Base-by-base conservation (phyloP, 2,113 vertebrate species). In the Menura novaehollandiae region DNA sequence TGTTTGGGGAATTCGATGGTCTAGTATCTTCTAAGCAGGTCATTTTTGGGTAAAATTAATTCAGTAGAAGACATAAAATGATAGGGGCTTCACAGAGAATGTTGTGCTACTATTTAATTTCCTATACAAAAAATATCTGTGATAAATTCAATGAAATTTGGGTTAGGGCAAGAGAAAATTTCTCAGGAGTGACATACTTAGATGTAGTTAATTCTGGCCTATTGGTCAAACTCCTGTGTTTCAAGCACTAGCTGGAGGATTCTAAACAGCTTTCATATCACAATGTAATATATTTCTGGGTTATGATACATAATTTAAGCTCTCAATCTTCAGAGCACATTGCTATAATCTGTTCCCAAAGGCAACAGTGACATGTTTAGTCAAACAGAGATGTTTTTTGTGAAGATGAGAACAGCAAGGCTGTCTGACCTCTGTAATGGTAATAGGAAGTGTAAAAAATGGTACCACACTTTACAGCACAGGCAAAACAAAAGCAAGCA, bases 391-490 rank as follows among this genome's bases (percentile, higher is more conserved):
- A 28, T 75, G 19, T 1, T 15, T 93, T 93, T 89, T 82, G 63
- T 79, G 85, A 94, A 94, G 67, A 88, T 93, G 91, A 82, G 32
- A 94, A 73, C 27, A 91, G 37, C 73, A 77, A 95, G 49, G 59
- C 88, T 91, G 44, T 64, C 92, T 86, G 44, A 35, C 67, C 80
- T 94, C 79, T 96, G 71, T 83, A 85, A 85, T 20, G 30, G 60
- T 58, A 47, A 51, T 58, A 73, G n/a, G 51, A 91, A 88, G 19
- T 37, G 53, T 60, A 79, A 84, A 30, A 73, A 32, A 64, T 68
- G 24, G 22, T 28, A 32, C 6, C 21, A 66, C 14, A 47, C 43
- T 63, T 75, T 63, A 56, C 85, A 64, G 56, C 62, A 51, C 13
- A 14, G 10, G 56, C 68, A 55, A 62, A 68, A 55, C 18, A 55